Percentiles rank a stretch among this genome's conserved stretches.
These are phyloP conservation scores for Clarias pachynema DNA, from an alignment of 2,797 vertebrate genomes.

Conservation along the genomic window DNA sequence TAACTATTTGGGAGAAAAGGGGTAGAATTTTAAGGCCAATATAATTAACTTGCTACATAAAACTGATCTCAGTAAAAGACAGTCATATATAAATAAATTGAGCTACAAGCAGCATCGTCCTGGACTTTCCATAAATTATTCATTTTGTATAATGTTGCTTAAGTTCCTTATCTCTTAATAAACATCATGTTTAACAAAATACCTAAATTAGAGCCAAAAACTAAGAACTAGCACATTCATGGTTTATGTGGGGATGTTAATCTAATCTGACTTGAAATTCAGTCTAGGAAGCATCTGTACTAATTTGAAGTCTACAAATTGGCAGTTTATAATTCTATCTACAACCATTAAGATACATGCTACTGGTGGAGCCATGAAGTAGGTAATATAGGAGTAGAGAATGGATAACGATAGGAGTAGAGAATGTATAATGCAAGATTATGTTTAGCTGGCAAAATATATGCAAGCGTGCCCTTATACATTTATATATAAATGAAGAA, in stretches of 20 bases:
- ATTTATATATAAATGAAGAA: not conserved
- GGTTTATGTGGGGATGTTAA: not conserved
- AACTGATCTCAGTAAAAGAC: slow-evolving; percentile 5
- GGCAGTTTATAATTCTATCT: not conserved
- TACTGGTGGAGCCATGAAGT: not conserved
- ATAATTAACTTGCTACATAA: not conserved
- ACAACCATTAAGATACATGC: not conserved
- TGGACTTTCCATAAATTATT: not conserved
- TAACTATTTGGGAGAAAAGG: too few relatives aligned
- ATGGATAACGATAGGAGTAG: not conserved
- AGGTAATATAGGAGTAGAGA: not conserved
- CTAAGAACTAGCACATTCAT: not conserved
- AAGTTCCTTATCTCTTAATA: not conserved
- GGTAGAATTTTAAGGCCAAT: not conserved
- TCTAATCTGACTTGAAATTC: slow-evolving; percentile 1
- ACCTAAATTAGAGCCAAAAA: not conserved
- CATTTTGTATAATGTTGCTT: not conserved
- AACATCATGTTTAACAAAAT: not conserved
- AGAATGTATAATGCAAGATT: not conserved
- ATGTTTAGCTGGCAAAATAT: not conserved
- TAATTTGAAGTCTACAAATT: not conserved
- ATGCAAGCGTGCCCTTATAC: not conserved
- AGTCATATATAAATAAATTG: slow-evolving; percentile 1
- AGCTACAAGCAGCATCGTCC: not conserved
- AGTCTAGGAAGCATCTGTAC: not conserved